Evolutionary conservation across 2,888 invertebrate species (phyloP).

Genomic region (Luperina testacea): DNA sequence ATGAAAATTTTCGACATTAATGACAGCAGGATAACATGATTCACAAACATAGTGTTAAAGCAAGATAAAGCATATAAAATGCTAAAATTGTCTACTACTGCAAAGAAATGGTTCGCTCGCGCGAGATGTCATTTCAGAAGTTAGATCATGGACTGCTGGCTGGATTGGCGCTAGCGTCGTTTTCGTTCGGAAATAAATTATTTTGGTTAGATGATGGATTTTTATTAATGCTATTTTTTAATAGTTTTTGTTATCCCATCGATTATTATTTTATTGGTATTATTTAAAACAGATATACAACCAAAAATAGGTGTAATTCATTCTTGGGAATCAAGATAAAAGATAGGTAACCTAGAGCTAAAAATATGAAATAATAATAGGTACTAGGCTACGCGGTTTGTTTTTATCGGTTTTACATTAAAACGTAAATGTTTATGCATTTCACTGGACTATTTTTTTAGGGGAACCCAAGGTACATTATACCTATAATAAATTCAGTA

Average conservation of each 20-base stretch:
- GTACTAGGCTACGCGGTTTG: neutral
- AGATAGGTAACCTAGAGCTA: neutral
- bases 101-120: neutral
- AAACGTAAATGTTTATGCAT: neutral
- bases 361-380: neutral
- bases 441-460: neutral
- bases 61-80: slow-evolving; percentile 1
- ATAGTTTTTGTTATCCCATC: neutral
- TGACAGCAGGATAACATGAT: slow-evolving; percentile 38
- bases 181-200: slow-evolving; percentile 40
- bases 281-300: neutral
- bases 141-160: no score
- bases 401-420: no score
- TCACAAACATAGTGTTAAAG: neutral
- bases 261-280: neutral
- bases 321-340: neutral
- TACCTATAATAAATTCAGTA: neutral
- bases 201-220: neutral
- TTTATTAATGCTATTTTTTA: neutral
- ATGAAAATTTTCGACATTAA: neutral
- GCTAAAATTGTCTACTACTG: neutral
- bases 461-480: no score
- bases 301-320: neutral
- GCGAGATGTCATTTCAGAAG: neutral
- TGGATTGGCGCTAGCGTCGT: slow-evolving; percentile 23